Conservation (phyloP, 2,797 vertebrate genomes). For the Helostoma temminkii region DNA sequence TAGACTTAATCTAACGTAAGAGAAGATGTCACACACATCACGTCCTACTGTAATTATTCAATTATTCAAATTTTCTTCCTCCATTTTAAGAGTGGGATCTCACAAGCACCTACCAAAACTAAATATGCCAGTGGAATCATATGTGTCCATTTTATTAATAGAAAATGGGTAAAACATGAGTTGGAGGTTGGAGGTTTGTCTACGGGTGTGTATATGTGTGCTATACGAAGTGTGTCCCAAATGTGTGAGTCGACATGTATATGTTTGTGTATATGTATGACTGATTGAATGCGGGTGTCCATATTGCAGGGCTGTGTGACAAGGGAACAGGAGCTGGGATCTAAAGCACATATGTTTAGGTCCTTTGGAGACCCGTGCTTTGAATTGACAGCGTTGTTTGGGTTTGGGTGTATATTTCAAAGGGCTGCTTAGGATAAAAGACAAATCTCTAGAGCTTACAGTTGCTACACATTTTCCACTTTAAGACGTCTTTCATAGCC, state of each 20-base stretch:
- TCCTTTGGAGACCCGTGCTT: conserved; percentile 64
- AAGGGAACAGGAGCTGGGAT: conserved; percentile 74
- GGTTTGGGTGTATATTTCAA: conserved; percentile 75
- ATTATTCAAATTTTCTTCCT: conserved; percentile 40
- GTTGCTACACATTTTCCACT: conserved; percentile 59
- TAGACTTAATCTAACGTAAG: no score
- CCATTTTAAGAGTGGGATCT: conserved; percentile 45
- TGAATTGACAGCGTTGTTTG: conserved; percentile 74
- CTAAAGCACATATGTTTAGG: conserved; percentile 78
- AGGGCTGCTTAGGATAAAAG: conserved; percentile 71
- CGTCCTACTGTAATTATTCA: conserved; percentile 28
- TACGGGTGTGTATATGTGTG: conserved; percentile 4
- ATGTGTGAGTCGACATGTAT: conserved; percentile 13
- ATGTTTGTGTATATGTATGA: conserved; percentile 14
- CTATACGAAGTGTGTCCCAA: conserved; percentile 3
- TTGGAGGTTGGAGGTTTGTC: conserved; percentile 49
- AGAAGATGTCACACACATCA: no score
- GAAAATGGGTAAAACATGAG: conserved; percentile 76
- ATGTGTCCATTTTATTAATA: conserved; percentile 68
- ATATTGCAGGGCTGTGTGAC: conserved; percentile 58
- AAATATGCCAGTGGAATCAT: conserved; percentile 71
- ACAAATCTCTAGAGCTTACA: conserved; percentile 38
- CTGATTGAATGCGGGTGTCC: conserved; percentile 59
- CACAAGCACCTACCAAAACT: conserved; percentile 66
- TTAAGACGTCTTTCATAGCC: conserved; percentile 51